These are phyloP conservation scores for Noctua comes DNA, from an alignment of 2,888 invertebrate species.

Conservation along the genomic window DNA sequence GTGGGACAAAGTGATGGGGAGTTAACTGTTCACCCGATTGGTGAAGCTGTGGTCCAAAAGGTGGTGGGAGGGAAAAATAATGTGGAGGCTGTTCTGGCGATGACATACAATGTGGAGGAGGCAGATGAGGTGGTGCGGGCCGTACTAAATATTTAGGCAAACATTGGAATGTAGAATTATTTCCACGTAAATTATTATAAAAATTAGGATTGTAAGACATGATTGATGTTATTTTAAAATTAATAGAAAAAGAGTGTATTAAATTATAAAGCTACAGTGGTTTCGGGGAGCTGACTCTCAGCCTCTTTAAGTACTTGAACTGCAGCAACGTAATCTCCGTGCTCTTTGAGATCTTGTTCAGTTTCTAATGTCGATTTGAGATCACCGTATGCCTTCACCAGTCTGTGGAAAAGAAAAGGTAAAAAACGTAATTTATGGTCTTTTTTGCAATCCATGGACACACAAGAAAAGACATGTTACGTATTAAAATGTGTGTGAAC, in stretches of 20 bases:
- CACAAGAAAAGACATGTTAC: background rate
- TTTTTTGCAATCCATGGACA: background rate
- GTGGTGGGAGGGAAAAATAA: background rate
- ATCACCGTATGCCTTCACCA: constrained; percentile 94
- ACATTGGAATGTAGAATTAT: constrained; percentile 84
- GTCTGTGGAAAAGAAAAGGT: constrained; percentile 78
- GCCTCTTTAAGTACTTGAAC: constrained; percentile 92
- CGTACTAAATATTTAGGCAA: constrained; percentile 70
- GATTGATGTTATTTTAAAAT: constrained; percentile 78
- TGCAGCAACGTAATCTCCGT: constrained; percentile 93
- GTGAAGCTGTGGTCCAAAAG: constrained; percentile 7
- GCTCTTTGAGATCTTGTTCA: constrained; percentile 94
- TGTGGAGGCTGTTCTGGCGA: constrained; percentile 46
- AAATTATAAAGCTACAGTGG: constrained; percentile 71
- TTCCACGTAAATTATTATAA: constrained; percentile 79
- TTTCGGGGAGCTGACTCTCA: constrained; percentile 89
- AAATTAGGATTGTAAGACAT: constrained; percentile 84
- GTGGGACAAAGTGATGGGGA: constrained; percentile 65
- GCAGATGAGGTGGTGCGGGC: constrained; percentile 44
- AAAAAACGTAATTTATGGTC: background rate
- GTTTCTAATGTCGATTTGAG: constrained; percentile 93
- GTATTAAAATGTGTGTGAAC: background rate
- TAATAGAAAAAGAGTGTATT: constrained; percentile 70
- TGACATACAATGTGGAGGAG: constrained; percentile 61
- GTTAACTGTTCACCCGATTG: background rate